phyloP scores from a whole-genome alignment of 2,113 vertebrate species.

The Nothocercus julius region DNA sequence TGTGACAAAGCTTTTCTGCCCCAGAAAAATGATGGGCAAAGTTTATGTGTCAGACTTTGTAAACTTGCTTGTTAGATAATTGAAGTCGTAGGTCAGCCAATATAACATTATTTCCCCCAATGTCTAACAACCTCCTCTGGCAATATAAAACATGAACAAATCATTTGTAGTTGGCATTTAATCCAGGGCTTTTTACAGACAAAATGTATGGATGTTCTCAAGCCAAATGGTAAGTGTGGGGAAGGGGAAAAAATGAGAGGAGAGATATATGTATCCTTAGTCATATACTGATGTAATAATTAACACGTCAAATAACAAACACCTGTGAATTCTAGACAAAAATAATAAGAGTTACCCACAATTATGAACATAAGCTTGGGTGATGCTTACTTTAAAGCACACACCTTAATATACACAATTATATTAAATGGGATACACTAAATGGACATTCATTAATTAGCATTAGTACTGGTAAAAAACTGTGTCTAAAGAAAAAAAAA shows the following conservation, averaged over 20 bases:
- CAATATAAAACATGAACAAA: slow-evolving; percentile 51
- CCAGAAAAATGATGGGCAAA: slow-evolving; percentile 33
- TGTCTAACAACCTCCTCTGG: slow-evolving; percentile 40
- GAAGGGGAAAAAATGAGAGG: neutral
- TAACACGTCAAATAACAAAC: neutral
- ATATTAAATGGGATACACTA: neutral
- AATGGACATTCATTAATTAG: neutral
- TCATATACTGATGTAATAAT: slow-evolving; percentile 22
- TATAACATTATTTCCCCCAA: slow-evolving; percentile 44
- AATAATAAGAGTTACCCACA: neutral
- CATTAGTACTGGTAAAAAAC: neutral
- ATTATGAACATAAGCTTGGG: neutral
- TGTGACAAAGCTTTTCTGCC: slow-evolving; percentile 13
- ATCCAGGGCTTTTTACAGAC: slow-evolving; percentile 57
- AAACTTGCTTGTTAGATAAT: slow-evolving; percentile 64
- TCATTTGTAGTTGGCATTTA: slow-evolving; percentile 65
- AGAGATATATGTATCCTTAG: slow-evolving; percentile 21
- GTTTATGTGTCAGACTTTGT: slow-evolving; percentile 27
- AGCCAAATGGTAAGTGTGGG: neutral
- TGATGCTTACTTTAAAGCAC: neutral
- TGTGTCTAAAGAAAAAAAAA: neutral
- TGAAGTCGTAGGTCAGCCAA: slow-evolving; percentile 49
- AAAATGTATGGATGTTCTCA: slow-evolving; percentile 48
- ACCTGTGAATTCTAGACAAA: neutral
- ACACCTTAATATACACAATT: neutral